phyloP scores from a whole-genome alignment of 1,140 invertebrate genomes.

The Chelonus insularis region DNA sequence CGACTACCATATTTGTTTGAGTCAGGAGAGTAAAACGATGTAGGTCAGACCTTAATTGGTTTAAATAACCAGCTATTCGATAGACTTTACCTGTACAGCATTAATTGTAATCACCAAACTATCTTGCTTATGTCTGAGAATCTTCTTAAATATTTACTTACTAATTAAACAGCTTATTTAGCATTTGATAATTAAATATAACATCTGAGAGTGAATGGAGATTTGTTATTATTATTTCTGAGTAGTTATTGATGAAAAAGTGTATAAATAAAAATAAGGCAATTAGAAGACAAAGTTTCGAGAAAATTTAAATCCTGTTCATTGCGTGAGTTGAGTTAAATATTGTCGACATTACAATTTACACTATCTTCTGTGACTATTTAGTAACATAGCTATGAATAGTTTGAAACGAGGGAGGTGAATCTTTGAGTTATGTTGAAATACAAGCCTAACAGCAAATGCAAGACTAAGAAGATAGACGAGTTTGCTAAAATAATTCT shows the following conservation, averaged over 20 bases:
- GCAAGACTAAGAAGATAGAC: constrained; percentile 4
- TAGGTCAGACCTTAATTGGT: constrained; percentile 30
- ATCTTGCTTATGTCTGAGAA: not conserved
- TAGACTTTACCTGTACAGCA: not conserved
- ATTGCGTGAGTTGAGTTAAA: too few relatives aligned
- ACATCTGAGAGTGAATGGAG: too few relatives aligned
- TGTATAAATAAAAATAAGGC: too few relatives aligned
- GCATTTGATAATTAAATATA: not conserved
- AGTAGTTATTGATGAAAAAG: too few relatives aligned
- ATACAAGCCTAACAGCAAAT: not conserved
- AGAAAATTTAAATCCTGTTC: too few relatives aligned
- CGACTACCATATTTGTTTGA: too few relatives aligned
- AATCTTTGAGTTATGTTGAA: constrained; percentile 9
- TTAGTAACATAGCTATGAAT: not conserved
- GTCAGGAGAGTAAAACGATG: not conserved
- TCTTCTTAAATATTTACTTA: constrained; percentile 8
- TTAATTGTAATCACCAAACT: constrained; percentile 2
- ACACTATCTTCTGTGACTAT: not conserved
- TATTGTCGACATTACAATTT: too few relatives aligned
- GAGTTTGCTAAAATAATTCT: constrained; percentile 9
- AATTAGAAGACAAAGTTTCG: too few relatives aligned
- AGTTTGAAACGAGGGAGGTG: constrained; percentile 6
- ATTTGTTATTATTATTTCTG: too few relatives aligned
- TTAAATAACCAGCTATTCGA: constrained; percentile 12
- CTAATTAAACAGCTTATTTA: constrained; percentile 11